Evolutionary conservation across 2,888 invertebrate species (phyloP).

Genomic region (Mongoloraphidia duomilia): DNA sequence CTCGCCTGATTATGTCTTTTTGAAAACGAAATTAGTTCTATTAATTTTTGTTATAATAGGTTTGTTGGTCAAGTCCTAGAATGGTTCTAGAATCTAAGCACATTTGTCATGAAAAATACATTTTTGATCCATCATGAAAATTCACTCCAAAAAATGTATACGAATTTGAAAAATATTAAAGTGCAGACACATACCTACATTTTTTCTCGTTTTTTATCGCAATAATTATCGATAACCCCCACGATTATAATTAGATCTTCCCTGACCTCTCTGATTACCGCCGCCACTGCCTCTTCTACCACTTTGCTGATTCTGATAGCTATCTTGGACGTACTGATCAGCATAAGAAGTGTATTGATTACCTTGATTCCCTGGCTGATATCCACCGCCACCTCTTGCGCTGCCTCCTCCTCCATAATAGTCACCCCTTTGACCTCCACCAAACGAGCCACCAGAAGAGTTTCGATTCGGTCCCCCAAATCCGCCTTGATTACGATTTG

Average conservation of each 20-base stretch:
- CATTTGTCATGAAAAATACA: too few species aligned
- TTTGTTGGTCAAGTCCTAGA: too few species aligned
- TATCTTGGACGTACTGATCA: conserved; percentile 31
- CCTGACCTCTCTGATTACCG: conserved; percentile 17
- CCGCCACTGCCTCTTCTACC: conserved; percentile 16
- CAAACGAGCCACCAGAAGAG: too few species aligned
- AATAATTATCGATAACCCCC: conserved; percentile 19
- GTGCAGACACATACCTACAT: too few species aligned
- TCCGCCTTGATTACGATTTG: conserved; percentile 11
- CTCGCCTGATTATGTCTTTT: too few species aligned
- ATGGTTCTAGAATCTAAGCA: too few species aligned
- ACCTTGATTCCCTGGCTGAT: conserved; percentile 8
- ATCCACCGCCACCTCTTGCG: conserved; percentile 17
- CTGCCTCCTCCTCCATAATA: conserved; percentile 2
- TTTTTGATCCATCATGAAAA: too few species aligned
- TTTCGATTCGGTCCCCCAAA: neutral
- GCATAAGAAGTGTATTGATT: conserved; percentile 21
- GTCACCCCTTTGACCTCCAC: neutral
- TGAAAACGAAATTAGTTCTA: too few species aligned
- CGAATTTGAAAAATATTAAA: too few species aligned
- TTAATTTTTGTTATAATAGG: too few species aligned
- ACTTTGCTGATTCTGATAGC: conserved; percentile 27
- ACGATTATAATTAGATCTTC: conserved; percentile 26
- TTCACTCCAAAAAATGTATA: too few species aligned
- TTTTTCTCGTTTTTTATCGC: too few species aligned